Evolutionary conservation across 2,797 vertebrate species (phyloP), one percentile per base, ranked within the genome.

Genomic region (Anas acuta): DNA sequence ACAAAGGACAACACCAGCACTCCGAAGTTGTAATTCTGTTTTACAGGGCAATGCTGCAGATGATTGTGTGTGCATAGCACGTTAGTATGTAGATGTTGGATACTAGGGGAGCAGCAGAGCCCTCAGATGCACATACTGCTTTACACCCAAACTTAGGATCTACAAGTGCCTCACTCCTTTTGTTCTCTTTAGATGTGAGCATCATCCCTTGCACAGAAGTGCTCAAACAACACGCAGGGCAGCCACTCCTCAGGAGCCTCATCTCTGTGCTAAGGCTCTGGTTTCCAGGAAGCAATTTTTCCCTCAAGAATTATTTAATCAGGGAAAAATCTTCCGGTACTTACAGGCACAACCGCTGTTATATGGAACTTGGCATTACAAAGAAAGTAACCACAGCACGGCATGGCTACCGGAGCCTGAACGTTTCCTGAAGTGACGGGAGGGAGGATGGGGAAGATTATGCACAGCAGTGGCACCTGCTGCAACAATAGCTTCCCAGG

Each of bases 291-390:
- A 96, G 96, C 87, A 95, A 84, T 93, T 93, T 91, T 89, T 81
- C 91, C 93, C 93, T 94, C 85, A 93, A 95, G 96, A 95, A 93
- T 96, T 95, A 96, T 94, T 96, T 93, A 96, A 95, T 96, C 93
- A 95, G 92, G 76, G 92, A 75, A 93, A 93, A 95, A 91, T 93
- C 92, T 96, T 95, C 90, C 67, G 81, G 90, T 95, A 78, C 73
- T 95, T 92, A 75, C 53, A 93, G 82, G 70, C 66, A 86, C 85
- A 85, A 94, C 85, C 86, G 92, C 93, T 84, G 85, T 75, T 79
- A 4, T 87, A 92, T 76, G 84, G 92, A 86, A 76, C 32, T 93
- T 78, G 81, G 89, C 58, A 30, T 91, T 60, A 25, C 56, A 71
- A 56, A 69, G 73, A 54, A 89, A 90, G 79, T 39, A 90, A 64